Conservation (phyloP, 2,797 vertebrate genomes). For the Periparus ater region DNA sequence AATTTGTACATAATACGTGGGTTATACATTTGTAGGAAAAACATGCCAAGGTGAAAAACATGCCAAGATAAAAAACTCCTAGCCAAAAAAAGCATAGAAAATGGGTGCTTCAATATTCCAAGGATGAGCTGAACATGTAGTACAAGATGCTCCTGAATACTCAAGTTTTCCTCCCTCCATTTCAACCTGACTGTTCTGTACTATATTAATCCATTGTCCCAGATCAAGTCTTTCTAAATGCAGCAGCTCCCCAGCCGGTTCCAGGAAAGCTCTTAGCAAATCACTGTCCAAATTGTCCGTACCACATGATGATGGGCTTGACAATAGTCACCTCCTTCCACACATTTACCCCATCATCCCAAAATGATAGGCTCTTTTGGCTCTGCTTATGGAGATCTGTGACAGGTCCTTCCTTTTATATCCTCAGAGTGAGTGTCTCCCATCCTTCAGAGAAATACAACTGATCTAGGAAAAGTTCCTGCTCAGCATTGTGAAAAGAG, state of each 20-base stretch:
- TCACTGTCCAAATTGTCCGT: background rate
- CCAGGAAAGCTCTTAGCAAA: background rate
- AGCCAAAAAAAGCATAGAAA: background rate
- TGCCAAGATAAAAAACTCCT: background rate
- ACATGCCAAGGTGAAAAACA: background rate
- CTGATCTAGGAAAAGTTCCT: background rate
- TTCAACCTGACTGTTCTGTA: background rate
- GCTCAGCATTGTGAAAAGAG: background rate
- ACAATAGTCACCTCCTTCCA: background rate
- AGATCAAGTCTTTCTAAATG: background rate
- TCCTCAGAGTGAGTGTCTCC: background rate
- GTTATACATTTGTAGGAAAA: background rate
- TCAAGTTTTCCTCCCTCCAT: background rate
- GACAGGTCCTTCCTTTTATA: background rate
- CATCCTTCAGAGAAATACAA: background rate
- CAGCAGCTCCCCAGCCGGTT: background rate
- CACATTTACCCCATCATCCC: background rate
- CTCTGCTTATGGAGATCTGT: background rate
- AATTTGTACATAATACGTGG: background rate
- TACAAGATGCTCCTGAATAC: background rate
- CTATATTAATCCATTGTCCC: rapidly evolving
- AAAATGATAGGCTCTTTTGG: background rate
- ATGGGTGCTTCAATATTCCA: background rate
- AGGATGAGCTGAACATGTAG: background rate
- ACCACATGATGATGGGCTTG: background rate